Conservation (phyloP, 2,113 vertebrate species). For the Terrapene triunguis region DNA sequence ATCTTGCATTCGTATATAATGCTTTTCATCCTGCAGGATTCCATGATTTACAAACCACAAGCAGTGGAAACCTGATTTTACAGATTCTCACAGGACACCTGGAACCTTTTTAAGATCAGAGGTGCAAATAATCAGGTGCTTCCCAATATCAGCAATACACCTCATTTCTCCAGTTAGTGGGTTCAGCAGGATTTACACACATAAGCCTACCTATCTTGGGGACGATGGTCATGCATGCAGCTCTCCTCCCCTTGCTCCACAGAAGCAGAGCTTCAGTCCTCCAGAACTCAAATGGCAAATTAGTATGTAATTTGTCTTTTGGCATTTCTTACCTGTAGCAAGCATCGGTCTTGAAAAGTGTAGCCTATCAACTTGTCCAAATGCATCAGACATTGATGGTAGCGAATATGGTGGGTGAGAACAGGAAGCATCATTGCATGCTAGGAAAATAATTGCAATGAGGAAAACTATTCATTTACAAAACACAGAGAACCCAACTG, state of each 20-base stretch:
- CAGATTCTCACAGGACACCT: background rate
- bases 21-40: background rate
- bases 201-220: background rate
- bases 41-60: background rate
- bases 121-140: background rate
- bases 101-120: background rate
- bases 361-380: conserved; percentile 96
- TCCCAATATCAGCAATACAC: background rate
- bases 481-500: background rate
- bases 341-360: conserved; percentile 94
- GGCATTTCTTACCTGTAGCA: conserved; percentile 90
- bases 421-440: conserved; percentile 99
- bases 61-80: background rate
- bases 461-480: background rate
- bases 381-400: conserved; percentile 98
- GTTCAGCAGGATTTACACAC: background rate
- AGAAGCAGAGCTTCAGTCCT: background rate
- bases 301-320: background rate
- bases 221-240: background rate
- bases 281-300: background rate
- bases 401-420: conserved; percentile 99
- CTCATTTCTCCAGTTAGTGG: background rate
- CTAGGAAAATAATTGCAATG: conserved; percentile 75
- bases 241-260: too few species aligned
- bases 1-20: background rate